Evolutionary conservation across 2,797 vertebrate genomes (phyloP).

Genomic region (Bradypus variegatus): DNA sequence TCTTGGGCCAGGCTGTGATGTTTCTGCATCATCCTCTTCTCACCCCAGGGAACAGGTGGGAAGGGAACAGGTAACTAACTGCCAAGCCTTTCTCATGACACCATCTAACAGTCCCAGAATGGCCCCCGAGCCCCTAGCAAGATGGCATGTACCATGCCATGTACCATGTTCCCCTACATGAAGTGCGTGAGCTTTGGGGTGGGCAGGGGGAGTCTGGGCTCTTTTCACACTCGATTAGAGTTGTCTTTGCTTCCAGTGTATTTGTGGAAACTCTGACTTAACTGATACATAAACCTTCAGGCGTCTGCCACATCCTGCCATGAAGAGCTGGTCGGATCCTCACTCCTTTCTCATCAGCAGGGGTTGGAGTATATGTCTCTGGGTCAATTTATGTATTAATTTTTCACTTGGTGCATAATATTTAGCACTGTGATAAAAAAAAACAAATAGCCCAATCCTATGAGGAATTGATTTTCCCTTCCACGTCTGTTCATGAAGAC

Average conservation of each 20-base stretch:
- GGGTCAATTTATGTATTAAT: slow-evolving; percentile 63
- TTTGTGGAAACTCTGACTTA: background rate
- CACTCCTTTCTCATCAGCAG: background rate
- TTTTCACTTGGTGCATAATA: slow-evolving; percentile 60
- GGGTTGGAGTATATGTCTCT: background rate
- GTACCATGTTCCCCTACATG: no score
- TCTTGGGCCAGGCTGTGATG: background rate
- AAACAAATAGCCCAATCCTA: slow-evolving; percentile 62
- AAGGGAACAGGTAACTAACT: no score
- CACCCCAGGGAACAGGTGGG: background rate
- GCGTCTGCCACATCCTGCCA: background rate
- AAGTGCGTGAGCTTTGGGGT: background rate
- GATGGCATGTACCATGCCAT: background rate
- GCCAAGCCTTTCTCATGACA: background rate
- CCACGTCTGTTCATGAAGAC: slow-evolving; percentile 54
- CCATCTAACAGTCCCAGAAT: background rate
- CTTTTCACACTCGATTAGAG: background rate
- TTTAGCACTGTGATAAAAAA: slow-evolving; percentile 60
- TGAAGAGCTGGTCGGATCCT: background rate
- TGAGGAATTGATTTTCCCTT: slow-evolving; percentile 65
- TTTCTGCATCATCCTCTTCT: background rate
- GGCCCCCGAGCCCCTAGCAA: background rate
- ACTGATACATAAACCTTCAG: background rate
- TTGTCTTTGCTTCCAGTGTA: background rate
- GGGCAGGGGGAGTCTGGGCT: background rate